A percentile compares a stretch with the other conserved stretches of the same genome.
Evolutionary conservation across 2,113 vertebrate species (phyloP).

Genomic region (Otus sunia): DNA sequence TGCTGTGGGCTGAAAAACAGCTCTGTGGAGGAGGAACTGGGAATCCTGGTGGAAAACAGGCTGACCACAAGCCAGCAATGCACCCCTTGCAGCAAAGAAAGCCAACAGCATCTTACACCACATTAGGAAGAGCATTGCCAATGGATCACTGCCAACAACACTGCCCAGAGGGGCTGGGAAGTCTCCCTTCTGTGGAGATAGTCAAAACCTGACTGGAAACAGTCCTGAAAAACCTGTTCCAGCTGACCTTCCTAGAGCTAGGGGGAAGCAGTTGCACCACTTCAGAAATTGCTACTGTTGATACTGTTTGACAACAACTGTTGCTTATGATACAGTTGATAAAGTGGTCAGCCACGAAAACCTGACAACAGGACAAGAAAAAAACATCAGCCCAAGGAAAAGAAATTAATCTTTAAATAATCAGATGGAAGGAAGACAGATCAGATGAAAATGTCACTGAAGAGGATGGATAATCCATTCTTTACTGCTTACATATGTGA

Average conservation of each 20-base stretch:
- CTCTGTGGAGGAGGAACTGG: not conserved
- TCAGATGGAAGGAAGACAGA: not conserved
- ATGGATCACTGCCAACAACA: not conserved
- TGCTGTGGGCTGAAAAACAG: not conserved
- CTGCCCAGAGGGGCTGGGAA: not conserved
- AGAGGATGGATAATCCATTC: not conserved
- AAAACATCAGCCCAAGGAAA: not conserved
- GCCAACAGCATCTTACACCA: not conserved
- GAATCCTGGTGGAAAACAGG: not conserved
- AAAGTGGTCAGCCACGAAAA: not conserved
- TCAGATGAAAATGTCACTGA: not conserved
- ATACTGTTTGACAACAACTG: not conserved
- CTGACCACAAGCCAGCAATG: not conserved
- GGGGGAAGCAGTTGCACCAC: not conserved
- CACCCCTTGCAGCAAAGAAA: accelerated
- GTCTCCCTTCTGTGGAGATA: not conserved
- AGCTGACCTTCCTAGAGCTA: not conserved
- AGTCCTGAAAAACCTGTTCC: not conserved
- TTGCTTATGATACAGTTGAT: not conserved
- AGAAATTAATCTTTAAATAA: not conserved
- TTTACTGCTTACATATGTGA: not conserved
- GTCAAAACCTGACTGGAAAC: not conserved
- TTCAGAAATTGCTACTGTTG: not conserved
- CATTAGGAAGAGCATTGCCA: not conserved
- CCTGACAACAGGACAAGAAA: not conserved